Evolutionary conservation across 2,888 invertebrate species (phyloP).

Genomic region (Euplexia lucipara): DNA sequence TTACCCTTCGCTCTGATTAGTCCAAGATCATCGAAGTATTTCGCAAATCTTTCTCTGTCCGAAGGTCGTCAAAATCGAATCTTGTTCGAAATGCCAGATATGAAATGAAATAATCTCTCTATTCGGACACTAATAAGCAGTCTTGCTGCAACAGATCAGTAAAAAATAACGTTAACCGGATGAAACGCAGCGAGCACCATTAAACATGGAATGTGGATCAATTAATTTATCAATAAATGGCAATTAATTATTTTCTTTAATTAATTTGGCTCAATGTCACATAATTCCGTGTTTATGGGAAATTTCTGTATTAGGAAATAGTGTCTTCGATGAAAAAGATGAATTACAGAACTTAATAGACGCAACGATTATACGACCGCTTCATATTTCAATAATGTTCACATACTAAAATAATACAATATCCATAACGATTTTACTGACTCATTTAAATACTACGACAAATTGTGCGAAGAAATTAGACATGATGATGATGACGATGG

Average conservation of each 20-base stretch:
- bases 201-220: constrained; percentile 68
- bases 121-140: constrained; percentile 27
- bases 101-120: constrained; percentile 21
- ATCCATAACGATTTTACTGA: constrained; percentile 14
- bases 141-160: constrained; percentile 35
- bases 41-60: constrained; percentile 6
- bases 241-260: constrained; percentile 39
- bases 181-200: constrained; percentile 54
- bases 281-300: constrained; percentile 49
- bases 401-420: not conserved
- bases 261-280: constrained; percentile 42
- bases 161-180: constrained; percentile 59
- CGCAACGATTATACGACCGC: constrained; percentile 5
- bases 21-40: constrained; percentile 5
- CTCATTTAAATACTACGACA: constrained; percentile 30
- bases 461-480: constrained; percentile 27
- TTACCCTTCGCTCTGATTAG: not conserved
- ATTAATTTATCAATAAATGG: constrained; percentile 58
- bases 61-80: constrained; percentile 13
- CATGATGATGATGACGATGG: constrained; percentile 42
- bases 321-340: constrained; percentile 9
- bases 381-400: constrained; percentile 2
- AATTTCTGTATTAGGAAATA: constrained; percentile 31
- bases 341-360: not conserved
- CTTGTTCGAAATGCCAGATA: not conserved